Evolutionary conservation across 2,888 invertebrate species (phyloP).

Genomic region (Drosophila pseudotakahashii): DNA sequence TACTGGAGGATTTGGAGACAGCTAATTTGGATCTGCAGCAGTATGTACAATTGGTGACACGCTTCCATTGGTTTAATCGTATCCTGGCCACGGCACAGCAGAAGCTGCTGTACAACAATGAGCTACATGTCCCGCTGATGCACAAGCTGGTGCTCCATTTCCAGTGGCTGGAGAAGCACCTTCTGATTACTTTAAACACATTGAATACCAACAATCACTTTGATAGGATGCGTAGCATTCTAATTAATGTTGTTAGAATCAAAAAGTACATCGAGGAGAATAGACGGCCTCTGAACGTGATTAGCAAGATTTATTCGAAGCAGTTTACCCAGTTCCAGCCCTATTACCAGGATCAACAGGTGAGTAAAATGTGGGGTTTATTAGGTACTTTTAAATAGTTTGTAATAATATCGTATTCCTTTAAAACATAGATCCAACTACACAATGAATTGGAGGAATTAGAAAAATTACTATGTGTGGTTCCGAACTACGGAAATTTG

Average conservation of each 20-base stretch:
- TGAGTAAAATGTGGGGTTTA: slow-evolving; percentile 20
- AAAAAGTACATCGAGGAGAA: slow-evolving; percentile 63
- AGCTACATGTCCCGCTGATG: slow-evolving; percentile 85
- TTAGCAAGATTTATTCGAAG: slow-evolving; percentile 78
- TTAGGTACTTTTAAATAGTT: neutral
- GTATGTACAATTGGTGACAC: slow-evolving; percentile 69
- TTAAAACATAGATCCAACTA: slow-evolving; percentile 54
- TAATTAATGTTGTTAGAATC: slow-evolving; percentile 58
- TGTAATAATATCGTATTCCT: neutral
- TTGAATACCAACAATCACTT: slow-evolving; percentile 20
- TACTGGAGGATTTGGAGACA: slow-evolving; percentile 60
- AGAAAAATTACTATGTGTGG: slow-evolving; percentile 66
- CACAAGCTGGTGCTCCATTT: slow-evolving; percentile 89
- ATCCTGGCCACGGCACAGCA: slow-evolving; percentile 69
- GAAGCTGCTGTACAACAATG: slow-evolving; percentile 75
- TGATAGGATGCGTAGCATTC: slow-evolving; percentile 44
- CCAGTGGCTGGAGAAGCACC: slow-evolving; percentile 90
- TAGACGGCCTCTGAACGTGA: slow-evolving; percentile 76
- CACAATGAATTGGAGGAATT: slow-evolving; percentile 61
- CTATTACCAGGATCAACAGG: slow-evolving; percentile 74
- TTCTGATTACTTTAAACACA: slow-evolving; percentile 81
- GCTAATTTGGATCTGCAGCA: slow-evolving; percentile 62
- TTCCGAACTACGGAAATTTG: slow-evolving; percentile 77
- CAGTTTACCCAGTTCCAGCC: slow-evolving; percentile 81
- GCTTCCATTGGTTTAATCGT: slow-evolving; percentile 82